Percentiles rank a stretch among this genome's conserved stretches.
These are phyloP conservation scores for Latrodectus hesperus DNA, from an alignment of 2,888 invertebrate species.

Conservation along the genomic window DNA sequence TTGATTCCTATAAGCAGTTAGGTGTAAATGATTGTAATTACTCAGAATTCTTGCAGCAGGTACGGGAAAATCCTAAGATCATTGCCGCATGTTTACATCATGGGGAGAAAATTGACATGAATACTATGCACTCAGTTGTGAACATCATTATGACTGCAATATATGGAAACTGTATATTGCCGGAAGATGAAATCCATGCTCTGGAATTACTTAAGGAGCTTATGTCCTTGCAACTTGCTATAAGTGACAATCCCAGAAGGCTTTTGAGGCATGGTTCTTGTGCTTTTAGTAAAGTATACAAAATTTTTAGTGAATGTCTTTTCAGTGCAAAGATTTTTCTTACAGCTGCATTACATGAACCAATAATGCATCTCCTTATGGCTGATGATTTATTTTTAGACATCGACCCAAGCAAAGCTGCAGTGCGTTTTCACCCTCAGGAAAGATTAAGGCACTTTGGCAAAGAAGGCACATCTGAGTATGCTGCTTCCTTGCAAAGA, in stretches of 20 bases:
- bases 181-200: constrained; percentile 83
- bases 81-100: constrained; percentile 82
- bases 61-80: constrained; percentile 83
- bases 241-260: constrained; percentile 76
- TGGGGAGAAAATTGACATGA: constrained; percentile 79
- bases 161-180: constrained; percentile 84
- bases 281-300: constrained; percentile 90
- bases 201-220: constrained; percentile 82
- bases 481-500: constrained; percentile 83
- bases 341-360: constrained; percentile 91
- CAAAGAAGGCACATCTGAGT: constrained; percentile 83
- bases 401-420: constrained; percentile 87
- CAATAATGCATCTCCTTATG: constrained; percentile 86
- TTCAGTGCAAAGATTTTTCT: constrained; percentile 94
- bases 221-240: constrained; percentile 82
- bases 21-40: constrained; percentile 85
- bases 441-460: constrained; percentile 85
- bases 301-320: constrained; percentile 90
- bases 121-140: constrained; percentile 75
- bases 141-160: constrained; percentile 81
- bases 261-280: constrained; percentile 89
- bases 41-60: constrained; percentile 82
- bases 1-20: constrained; percentile 88
- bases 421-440: constrained; percentile 77
- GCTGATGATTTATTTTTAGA: constrained; percentile 94